phyloP scores from a whole-genome alignment of 2,888 invertebrate genomes.

The Brachyopa scutellaris region DNA sequence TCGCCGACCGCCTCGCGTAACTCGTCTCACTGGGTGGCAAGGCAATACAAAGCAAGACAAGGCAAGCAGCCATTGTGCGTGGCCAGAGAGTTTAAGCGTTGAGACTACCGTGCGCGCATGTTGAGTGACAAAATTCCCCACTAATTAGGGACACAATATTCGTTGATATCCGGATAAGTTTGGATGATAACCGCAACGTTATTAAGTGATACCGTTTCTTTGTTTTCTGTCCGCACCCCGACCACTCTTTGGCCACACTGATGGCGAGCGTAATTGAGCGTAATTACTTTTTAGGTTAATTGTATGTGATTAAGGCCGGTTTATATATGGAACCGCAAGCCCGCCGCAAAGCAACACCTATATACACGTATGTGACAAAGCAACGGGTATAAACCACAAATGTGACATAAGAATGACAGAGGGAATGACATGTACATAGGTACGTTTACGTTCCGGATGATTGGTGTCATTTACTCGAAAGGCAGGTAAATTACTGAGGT shows the following conservation, averaged over 20 bases:
- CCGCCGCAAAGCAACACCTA: slow-evolving; percentile 33
- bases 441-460: slow-evolving; percentile 43
- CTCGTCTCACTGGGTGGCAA: slow-evolving; percentile 48
- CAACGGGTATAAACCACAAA: slow-evolving; percentile 59
- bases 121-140: slow-evolving; percentile 54
- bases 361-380: slow-evolving; percentile 2
- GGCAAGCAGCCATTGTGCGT: slow-evolving; percentile 53
- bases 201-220: slow-evolving; percentile 55
- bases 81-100: slow-evolving; percentile 32
- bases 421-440: slow-evolving; percentile 18
- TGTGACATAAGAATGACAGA: slow-evolving; percentile 68
- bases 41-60: no score
- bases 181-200: slow-evolving; percentile 52
- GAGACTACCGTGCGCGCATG: slow-evolving; percentile 23
- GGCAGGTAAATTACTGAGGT: slow-evolving; percentile 38
- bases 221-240: slow-evolving; percentile 27
- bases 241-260: slow-evolving; percentile 38
- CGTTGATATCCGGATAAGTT: slow-evolving; percentile 54
- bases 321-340: slow-evolving; percentile 47
- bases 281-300: slow-evolving; percentile 63
- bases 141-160: slow-evolving; percentile 51
- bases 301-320: slow-evolving; percentile 62
- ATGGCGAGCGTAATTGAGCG: slow-evolving; percentile 57
- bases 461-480: slow-evolving; percentile 61
- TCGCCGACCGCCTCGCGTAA: slow-evolving; percentile 31